Evolutionary conservation across 2,888 invertebrate genomes (phyloP), one percentile per base, ranked within the genome.

Genomic region (Agonopterix arenella): DNA sequence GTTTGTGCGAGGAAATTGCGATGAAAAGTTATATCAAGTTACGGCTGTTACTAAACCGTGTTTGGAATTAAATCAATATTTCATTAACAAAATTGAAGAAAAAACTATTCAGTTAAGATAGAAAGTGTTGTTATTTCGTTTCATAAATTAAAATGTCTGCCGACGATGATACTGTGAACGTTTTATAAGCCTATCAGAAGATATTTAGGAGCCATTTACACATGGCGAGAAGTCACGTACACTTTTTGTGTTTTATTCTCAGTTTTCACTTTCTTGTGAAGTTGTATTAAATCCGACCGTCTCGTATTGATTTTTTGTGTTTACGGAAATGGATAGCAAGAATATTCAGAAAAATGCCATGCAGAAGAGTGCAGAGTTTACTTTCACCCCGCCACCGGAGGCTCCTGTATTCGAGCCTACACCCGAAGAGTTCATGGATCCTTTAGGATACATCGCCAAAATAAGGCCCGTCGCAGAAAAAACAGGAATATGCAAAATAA

Each of bases 401-500:
- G 93, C 94, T 55, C 93, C 93, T 36, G 91, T 93, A 50, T 95
- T 93, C 73, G 89, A 91, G 65, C 95, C 95, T 52, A 93, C 93
- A 40, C 85, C 81, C 52, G 93, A 94, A 78, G 95, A 95, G 76
- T 95, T 94, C 74, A 76, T 89, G 62, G 94, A 95, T 83, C 93
- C 94, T 40, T 80, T 95, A 58, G 92, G 90, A 52, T 95, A 94
- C 71, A 93, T 95, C 51, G 92, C 91, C 41, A 93, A 93, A 84
- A 94, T 95, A 59, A 89, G 93, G 49, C 92, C 93, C 13, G 90
- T 93, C 46, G 95, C 93, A 9, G 93, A 93, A 74, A 91, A 92
- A 76, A 91, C 91, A 54, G 95, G 95, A 54, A 93, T 95, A 56
- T 93, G 94, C 71, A 94, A 94, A 90, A 94, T 95, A 66, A 92